Conservation (phyloP, 37 sponge, comb jelly and placozoan genomes). For the Haliclona indistincta region DNA sequence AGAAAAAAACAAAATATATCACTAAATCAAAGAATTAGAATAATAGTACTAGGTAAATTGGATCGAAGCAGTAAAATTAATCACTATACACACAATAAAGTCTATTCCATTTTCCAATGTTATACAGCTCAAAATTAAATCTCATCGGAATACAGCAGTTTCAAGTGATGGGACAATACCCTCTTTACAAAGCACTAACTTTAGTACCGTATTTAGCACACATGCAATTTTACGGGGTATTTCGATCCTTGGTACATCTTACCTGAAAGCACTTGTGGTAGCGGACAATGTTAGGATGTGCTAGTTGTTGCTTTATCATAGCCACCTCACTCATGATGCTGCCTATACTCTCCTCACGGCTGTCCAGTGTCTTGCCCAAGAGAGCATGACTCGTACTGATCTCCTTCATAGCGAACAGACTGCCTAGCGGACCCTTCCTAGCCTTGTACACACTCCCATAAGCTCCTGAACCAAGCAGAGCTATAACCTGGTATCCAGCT, state of each 20-base stretch:
- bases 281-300: slow-evolving; percentile 66
- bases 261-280: slow-evolving; percentile 83
- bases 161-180: too few relatives aligned
- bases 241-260: background rate
- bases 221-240: too few relatives aligned
- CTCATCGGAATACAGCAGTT: too few relatives aligned
- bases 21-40: background rate
- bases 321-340: slow-evolving; percentile 77
- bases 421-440: background rate
- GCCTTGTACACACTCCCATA: slow-evolving; percentile 92
- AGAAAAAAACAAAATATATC: background rate
- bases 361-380: slow-evolving; percentile 66
- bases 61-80: background rate
- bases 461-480: slow-evolving; percentile 86
- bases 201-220: too few relatives aligned
- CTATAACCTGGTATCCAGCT: slow-evolving; percentile 71
- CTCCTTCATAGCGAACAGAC: slow-evolving; percentile 5
- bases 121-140: too few relatives aligned
- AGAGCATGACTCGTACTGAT: slow-evolving; percentile 57
- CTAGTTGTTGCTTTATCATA: slow-evolving; percentile 79
- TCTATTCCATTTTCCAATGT: too few relatives aligned
- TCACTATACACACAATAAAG: too few relatives aligned
- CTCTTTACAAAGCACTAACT: too few relatives aligned
- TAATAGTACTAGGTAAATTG: background rate
- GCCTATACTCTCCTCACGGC: slow-evolving; percentile 44